Conservation (phyloP, 2,113 vertebrate genomes). For the Elephantulus edwardii region DNA sequence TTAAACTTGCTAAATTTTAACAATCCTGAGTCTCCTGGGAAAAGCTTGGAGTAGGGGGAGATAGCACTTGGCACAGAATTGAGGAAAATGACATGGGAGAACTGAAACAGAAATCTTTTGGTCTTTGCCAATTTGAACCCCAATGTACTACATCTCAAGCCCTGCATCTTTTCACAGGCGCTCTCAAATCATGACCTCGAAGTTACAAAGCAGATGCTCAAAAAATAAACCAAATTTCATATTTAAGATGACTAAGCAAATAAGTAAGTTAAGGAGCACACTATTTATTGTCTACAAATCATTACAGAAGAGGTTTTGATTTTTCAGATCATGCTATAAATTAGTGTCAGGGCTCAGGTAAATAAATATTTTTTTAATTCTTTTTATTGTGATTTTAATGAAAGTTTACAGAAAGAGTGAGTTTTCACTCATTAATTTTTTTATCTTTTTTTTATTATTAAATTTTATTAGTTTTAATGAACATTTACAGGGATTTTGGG, state of each 20-base stretch:
- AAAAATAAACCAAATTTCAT: not conserved
- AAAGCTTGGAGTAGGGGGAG: not conserved
- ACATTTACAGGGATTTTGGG: too few relatives aligned
- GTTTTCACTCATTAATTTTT: too few relatives aligned
- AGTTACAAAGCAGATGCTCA: not conserved
- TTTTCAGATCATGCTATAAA: not conserved
- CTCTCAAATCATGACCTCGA: not conserved
- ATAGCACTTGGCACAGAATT: not conserved
- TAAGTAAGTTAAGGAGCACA: not conserved
- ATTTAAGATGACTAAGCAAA: not conserved
- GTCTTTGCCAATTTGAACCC: conserved; percentile 31
- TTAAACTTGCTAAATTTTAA: not conserved
- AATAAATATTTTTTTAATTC: conserved; percentile 30
- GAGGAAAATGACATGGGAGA: conserved; percentile 18
- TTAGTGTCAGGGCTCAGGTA: not conserved
- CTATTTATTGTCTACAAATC: not conserved
- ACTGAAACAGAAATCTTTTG: conserved; percentile 25
- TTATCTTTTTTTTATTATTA: too few relatives aligned
- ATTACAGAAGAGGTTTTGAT: not conserved
- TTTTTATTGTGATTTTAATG: too few relatives aligned
- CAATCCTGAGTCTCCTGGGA: not conserved
- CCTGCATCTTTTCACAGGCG: not conserved
- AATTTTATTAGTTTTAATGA: too few relatives aligned
- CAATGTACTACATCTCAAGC: not conserved
- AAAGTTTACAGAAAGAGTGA: too few relatives aligned